Evolutionary conservation across 2,888 invertebrate genomes (phyloP), one percentile per base, ranked within the genome.

Genomic region (Trachelus tabidus): DNA sequence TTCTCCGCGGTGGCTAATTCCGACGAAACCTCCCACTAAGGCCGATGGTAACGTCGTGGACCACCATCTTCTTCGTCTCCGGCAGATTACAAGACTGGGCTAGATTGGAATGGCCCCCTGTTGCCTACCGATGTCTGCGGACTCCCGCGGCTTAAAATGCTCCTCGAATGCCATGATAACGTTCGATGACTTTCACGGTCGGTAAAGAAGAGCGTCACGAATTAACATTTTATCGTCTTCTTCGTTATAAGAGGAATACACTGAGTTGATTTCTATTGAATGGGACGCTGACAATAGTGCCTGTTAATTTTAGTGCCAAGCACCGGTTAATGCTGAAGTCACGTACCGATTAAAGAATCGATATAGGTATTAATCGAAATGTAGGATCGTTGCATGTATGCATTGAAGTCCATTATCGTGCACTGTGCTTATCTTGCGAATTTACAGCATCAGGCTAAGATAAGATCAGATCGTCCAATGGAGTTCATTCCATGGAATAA

Each of bases 1-100:
- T 83, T 81, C 79, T 80, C 23, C 23, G 6, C 56, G 56, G 56
- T 9, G 78, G 80, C 82, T 85, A 85, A 85, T 86, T 86, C 83
- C 79, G 76, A 76, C 34, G 35, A 73, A 33, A 35, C 75, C 75
- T 77, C 23, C 35, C 69, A 56, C 34, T 30, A 35, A 30, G 34
- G 74, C 74, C 34, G 71, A 71, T 30, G 31, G 71, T 34, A 71
- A 31, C 71, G 30, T 56, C 56, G 1, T 56, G 56, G 56, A 56
- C 75, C 71, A 34, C 37, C 77, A 73, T 69, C 74, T 75, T 77
- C 77, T 37, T 75, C 75, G 75, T 30, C 73, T 33, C 15, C 68
- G 34, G 71, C 78, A 76, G 76, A 78, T 78, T 75, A 78, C 76
- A 78, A 76, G 78, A 78, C 78, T 78, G 69, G 69, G 23, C 76